A percentile compares a stretch with the other conserved stretches of the same genome.
These are phyloP conservation scores for Ladona fulva DNA, from an alignment of 1,140 invertebrate species.

Conservation along the genomic window DNA sequence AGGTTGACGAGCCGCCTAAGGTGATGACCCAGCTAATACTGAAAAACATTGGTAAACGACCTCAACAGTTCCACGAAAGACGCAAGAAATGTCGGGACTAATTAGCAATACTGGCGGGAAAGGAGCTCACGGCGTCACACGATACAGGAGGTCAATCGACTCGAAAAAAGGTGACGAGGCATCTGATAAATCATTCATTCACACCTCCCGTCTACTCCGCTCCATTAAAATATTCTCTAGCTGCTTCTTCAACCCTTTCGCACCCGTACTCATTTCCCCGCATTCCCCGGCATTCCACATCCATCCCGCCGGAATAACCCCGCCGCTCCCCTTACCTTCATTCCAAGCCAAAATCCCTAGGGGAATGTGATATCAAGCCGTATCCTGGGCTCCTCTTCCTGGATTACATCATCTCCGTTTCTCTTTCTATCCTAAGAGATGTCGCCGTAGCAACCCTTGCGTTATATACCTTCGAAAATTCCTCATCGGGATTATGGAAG, in stretches of 20 bases:
- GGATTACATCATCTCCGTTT: not conserved
- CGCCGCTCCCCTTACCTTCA: not conserved
- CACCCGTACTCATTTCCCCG: not conserved
- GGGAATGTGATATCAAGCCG: not conserved
- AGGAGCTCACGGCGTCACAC: not conserved
- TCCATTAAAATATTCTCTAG: not conserved
- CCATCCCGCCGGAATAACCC: not conserved
- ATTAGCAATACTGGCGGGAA: not conserved
- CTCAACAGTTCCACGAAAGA: too few relatives aligned
- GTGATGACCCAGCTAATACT: too few relatives aligned
- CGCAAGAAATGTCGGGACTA: not conserved
- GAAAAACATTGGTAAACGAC: too few relatives aligned
- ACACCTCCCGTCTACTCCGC: not conserved
- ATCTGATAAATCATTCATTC: constrained; percentile 1
- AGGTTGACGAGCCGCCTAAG: too few relatives aligned
- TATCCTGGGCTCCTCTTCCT: not conserved
- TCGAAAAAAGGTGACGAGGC: not conserved
- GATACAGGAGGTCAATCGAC: not conserved
- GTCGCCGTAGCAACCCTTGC: not conserved
- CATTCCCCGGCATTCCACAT: not conserved
- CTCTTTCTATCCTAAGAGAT: not conserved
- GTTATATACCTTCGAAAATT: too few relatives aligned
- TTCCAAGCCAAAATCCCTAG: not conserved
- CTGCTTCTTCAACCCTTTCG: not conserved
- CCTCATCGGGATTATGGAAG: too few relatives aligned